These are phyloP conservation scores for Triplophysa yarkandensis DNA, from an alignment of 2,797 vertebrate genomes.

Conservation along the genomic window DNA sequence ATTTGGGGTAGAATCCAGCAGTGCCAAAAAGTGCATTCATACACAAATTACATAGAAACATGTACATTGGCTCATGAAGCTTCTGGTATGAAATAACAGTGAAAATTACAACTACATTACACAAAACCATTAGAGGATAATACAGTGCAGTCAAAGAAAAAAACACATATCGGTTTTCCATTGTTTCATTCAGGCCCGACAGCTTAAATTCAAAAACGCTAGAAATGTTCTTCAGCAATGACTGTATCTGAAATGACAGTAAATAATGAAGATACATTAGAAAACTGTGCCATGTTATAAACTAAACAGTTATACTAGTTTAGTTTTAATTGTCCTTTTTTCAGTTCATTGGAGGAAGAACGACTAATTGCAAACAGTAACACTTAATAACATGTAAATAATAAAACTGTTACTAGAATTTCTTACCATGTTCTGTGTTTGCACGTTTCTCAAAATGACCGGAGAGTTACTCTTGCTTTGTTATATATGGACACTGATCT, in stretches of 20 bases:
- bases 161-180: slow-evolving; percentile 40
- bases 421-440: slow-evolving; percentile 15
- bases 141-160: slow-evolving; percentile 39
- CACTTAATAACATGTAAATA: not conserved
- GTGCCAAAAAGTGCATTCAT: slow-evolving; percentile 54
- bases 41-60: slow-evolving; percentile 56
- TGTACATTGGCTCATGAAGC: slow-evolving; percentile 58
- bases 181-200: slow-evolving; percentile 57
- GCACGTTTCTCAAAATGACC: not conserved
- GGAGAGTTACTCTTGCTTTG: not conserved
- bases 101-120: slow-evolving; percentile 41
- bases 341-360: too few relatives aligned
- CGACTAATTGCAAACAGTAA: not conserved
- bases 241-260: slow-evolving; percentile 18
- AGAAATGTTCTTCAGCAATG: not conserved
- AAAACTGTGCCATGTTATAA: too few relatives aligned
- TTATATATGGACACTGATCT: slow-evolving; percentile 8
- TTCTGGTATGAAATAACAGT: slow-evolving; percentile 31
- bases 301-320: too few relatives aligned
- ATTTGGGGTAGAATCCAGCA: slow-evolving; percentile 58
- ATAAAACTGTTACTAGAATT: too few relatives aligned
- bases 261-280: too few relatives aligned
- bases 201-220: slow-evolving; percentile 50
- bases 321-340: too few relatives aligned
- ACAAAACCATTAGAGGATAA: slow-evolving; percentile 48